These are phyloP conservation scores for Agriotes lineatus DNA, from an alignment of 2,888 invertebrate species.

Conservation along the genomic window DNA sequence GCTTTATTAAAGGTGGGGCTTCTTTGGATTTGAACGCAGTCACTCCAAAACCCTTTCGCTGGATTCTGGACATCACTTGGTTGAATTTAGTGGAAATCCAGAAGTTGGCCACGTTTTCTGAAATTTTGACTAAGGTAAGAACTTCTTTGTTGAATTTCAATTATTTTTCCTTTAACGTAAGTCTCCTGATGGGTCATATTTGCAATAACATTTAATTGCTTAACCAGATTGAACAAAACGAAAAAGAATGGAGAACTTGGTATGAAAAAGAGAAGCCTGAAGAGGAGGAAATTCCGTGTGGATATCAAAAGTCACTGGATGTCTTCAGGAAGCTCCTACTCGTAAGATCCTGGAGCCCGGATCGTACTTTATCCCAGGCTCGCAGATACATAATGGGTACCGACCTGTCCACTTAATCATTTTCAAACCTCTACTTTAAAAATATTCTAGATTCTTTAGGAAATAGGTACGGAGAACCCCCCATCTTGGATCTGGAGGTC, in stretches of 20 bases:
- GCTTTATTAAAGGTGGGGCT: constrained; percentile 96
- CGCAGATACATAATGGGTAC: constrained; percentile 88
- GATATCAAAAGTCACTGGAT: constrained; percentile 87
- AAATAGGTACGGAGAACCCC: constrained; percentile 89
- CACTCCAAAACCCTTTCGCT: constrained; percentile 90
- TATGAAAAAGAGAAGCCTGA: constrained; percentile 95
- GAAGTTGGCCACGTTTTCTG: constrained; percentile 83
- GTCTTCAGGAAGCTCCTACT: constrained; percentile 88
- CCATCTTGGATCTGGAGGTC: constrained; percentile 90
- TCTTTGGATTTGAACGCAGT: constrained; percentile 94
- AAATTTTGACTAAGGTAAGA: constrained; percentile 79
- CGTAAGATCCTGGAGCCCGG: constrained; percentile 95
- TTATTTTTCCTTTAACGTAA: neutral
- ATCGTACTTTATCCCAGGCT: constrained; percentile 93
- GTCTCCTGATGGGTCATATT: neutral
- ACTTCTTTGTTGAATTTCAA: neutral
- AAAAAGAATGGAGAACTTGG: constrained; percentile 91
- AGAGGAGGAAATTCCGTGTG: constrained; percentile 90
- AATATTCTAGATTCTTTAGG: constrained; percentile 80
- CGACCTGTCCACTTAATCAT: constrained; percentile 15
- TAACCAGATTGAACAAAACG: constrained; percentile 85
- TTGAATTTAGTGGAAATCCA: constrained; percentile 94
- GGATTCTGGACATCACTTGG: constrained; percentile 98
- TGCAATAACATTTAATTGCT: no score
- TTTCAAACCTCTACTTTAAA: neutral